Evolutionary conservation across 2,113 vertebrate genomes (phyloP), one percentile per base, ranked within the genome.

Genomic region (Cyprinodon tularosa): DNA sequence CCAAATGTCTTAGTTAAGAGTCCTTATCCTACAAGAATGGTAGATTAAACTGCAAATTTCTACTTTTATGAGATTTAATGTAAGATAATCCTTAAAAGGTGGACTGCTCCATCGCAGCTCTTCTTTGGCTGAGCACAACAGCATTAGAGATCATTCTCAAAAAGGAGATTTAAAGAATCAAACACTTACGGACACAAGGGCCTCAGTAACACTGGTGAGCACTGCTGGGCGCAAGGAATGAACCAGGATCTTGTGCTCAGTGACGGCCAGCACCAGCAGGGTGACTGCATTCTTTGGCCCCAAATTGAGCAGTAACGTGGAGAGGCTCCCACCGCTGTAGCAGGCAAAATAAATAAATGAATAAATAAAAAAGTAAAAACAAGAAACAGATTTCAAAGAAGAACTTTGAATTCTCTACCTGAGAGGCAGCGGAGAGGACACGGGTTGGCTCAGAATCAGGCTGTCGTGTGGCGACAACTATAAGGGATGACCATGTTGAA

Each of bases 201-300:
- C 98, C 93, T 99, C 98, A 3, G 98, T 97, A 72, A 99, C 98
- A 78, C 98, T 99, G 2, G 98, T 99, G 66, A 99, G 96, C 71
- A 99, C 98, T 12, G 98, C 98, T 6, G 98, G 98, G 37, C 98
- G 95, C 62, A 99, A 80, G 1, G 98, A 99, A 86, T 99, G 98
- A 83, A 99, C 96, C 84, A 99, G 96, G 90, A 99, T 99, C 93
- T 99, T 99, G 91, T 99, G 97, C 79, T 99, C 98, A 0, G 98
- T 99, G 81, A 99, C 97, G 4, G 97, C 97, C 91, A 98, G 94
- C 6, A 99, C 97, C 69, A 99, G 93, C 62, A 99, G 93, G 48
- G 96, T 97, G 80, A 96, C 94, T 1, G 98, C 96, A 13, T 99
- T 99, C 91, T 99, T 97, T 42, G 98, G 98, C 62, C 98, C 98